phyloP scores from a whole-genome alignment of 2,113 vertebrate genomes.

The Dissostichus mawsoni region DNA sequence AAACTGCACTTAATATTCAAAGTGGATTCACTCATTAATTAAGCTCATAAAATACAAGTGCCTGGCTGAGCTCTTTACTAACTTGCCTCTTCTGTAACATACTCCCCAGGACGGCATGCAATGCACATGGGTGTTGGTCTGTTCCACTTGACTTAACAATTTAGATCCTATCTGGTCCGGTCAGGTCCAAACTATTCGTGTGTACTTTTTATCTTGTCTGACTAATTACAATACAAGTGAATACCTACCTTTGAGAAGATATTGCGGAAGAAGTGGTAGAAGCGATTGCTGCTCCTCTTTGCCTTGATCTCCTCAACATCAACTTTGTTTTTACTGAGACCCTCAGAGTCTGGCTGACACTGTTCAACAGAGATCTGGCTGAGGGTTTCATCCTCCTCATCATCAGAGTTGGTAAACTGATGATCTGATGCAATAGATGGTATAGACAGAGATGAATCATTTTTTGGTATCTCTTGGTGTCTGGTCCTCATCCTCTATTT shows the following conservation, averaged over 20 bases:
- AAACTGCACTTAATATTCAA: slow-evolving; percentile 1
- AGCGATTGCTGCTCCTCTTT: background rate
- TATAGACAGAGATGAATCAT: too few species aligned
- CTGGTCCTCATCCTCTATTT: too few species aligned
- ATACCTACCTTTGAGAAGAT: background rate
- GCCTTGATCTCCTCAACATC: too few species aligned
- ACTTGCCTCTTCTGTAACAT: background rate
- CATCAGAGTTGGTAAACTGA: too few species aligned
- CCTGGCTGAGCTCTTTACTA: background rate
- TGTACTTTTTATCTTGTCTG: background rate
- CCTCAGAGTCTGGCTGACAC: background rate
- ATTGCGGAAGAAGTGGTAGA: background rate
- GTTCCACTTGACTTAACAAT: background rate
- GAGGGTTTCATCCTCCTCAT: too few species aligned
- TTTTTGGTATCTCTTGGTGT: too few species aligned
- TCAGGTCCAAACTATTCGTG: background rate
- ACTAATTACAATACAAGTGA: background rate
- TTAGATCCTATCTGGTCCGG: too few species aligned
- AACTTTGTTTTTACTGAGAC: background rate
- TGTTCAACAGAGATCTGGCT: background rate
- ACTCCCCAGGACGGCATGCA: background rate
- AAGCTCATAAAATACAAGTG: background rate
- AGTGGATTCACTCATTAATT: background rate
- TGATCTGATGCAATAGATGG: too few species aligned
- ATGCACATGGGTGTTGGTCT: background rate